phyloP scores from a whole-genome alignment of 2,888 invertebrate species.

The Athripsodes cinereus region DNA sequence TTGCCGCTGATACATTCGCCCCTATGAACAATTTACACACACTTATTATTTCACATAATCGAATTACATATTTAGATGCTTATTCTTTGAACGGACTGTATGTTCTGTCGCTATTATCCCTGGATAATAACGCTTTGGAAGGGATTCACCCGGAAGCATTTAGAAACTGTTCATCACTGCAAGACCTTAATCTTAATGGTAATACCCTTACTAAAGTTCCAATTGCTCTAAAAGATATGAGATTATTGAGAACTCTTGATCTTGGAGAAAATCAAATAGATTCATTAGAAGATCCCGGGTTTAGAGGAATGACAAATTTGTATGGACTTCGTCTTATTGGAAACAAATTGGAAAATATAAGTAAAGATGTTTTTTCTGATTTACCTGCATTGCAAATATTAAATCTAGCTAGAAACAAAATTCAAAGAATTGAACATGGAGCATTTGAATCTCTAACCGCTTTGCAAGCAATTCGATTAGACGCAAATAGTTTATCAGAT shows the following conservation, averaged over 20 bases:
- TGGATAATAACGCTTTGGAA: slow-evolving; percentile 80
- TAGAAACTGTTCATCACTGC: slow-evolving; percentile 82
- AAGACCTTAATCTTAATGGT: slow-evolving; percentile 85
- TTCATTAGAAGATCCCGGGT: slow-evolving; percentile 72
- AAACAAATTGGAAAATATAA: slow-evolving; percentile 78
- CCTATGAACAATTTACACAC: slow-evolving; percentile 91
- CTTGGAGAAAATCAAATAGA: slow-evolving; percentile 87
- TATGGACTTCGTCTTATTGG: slow-evolving; percentile 84
- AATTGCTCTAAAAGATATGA: slow-evolving; percentile 76
- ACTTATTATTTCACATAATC: slow-evolving; percentile 78
- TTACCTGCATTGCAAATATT: slow-evolving; percentile 77
- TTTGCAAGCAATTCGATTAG: slow-evolving; percentile 79
- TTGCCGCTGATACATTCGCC: slow-evolving; percentile 82
- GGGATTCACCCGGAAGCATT: slow-evolving; percentile 84
- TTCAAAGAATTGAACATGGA: slow-evolving; percentile 70
- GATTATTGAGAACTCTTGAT: slow-evolving; percentile 79
- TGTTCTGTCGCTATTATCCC: slow-evolving; percentile 75
- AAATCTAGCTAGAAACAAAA: slow-evolving; percentile 81
- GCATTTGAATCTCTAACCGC: slow-evolving; percentile 74
- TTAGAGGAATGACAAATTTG: slow-evolving; percentile 77
- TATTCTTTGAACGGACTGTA: slow-evolving; percentile 83
- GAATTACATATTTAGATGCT: slow-evolving; percentile 76
- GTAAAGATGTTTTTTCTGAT: slow-evolving; percentile 71
- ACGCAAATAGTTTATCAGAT: slow-evolving; percentile 77
- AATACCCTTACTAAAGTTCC: slow-evolving; percentile 79